Percentiles rank a stretch among this genome's conserved stretches.
Evolutionary conservation across 2,113 vertebrate genomes (phyloP).

Genomic region (Asarcornis scutulata): DNA sequence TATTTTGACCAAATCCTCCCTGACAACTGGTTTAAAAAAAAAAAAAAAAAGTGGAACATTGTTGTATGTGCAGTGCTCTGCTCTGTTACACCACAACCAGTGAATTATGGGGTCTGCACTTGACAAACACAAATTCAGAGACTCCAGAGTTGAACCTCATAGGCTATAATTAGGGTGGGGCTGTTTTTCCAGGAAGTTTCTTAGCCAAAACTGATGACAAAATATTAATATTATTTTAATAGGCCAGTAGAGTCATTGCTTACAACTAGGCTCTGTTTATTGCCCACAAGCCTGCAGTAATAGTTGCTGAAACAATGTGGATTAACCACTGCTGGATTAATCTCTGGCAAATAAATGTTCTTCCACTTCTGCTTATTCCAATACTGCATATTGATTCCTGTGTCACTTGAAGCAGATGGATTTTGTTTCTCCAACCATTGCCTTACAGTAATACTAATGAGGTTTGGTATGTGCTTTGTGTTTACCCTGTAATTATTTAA

Average conservation of each 20-base stretch:
- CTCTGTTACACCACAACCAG: background rate
- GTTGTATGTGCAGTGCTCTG: background rate
- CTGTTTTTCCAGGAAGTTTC: background rate
- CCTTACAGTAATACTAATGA: fast-evolving
- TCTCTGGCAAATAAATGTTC: background rate
- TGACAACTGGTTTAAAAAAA: background rate
- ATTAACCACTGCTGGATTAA: background rate
- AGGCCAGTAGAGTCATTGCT: background rate
- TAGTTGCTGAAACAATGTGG: background rate
- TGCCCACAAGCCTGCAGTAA: background rate
- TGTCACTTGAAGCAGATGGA: background rate
- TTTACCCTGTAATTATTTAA: too few species aligned
- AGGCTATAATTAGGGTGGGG: background rate
- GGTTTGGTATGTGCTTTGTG: background rate
- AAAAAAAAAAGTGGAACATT: background rate
- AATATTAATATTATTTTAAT: background rate
- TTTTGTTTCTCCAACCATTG: background rate
- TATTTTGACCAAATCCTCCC: background rate
- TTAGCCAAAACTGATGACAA: background rate
- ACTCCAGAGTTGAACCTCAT: background rate
- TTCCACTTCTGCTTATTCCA: background rate
- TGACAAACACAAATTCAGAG: background rate
- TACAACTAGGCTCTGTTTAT: background rate
- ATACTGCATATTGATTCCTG: background rate
- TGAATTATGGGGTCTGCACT: fast-evolving